These are phyloP conservation scores for Ichneumoninae sp. DNA, from an alignment of 2,888 invertebrate species.

Conservation along the genomic window DNA sequence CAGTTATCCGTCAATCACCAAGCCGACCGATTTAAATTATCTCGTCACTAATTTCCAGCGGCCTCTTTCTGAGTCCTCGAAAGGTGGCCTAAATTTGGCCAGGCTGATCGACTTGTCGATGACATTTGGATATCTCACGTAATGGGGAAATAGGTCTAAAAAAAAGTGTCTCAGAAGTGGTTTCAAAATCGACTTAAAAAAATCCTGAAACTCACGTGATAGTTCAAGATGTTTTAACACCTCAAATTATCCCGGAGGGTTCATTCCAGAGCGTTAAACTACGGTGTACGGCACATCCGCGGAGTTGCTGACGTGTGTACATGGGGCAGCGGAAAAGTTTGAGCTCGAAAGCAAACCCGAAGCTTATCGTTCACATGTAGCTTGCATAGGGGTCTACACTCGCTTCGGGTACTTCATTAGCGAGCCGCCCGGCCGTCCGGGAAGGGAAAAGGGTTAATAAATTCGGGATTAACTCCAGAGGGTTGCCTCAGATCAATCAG, in stretches of 20 bases:
- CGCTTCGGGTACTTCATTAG: conserved; percentile 69
- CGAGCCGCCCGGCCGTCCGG: conserved; percentile 56
- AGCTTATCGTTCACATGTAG: conserved; percentile 62
- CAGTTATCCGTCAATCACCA: background rate
- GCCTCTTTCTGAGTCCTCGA: background rate
- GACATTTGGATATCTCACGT: background rate
- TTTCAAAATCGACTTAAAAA: background rate
- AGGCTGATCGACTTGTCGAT: background rate
- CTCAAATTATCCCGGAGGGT: conserved; percentile 65
- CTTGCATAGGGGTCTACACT: conserved; percentile 61
- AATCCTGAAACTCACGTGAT: background rate
- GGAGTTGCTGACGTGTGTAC: background rate
- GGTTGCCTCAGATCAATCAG: background rate
- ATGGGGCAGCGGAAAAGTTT: conserved; percentile 29
- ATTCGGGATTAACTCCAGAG: conserved; percentile 13
- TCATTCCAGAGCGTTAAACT: conserved; percentile 58
- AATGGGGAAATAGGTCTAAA: background rate
- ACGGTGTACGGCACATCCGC: background rate
- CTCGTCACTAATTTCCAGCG: background rate
- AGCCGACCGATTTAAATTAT: background rate
- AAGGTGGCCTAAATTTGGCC: background rate
- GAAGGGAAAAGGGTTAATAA: conserved; percentile 19
- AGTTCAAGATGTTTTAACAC: conserved; percentile 11
- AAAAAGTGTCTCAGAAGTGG: background rate
- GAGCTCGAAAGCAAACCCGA: conserved; percentile 55